Percentiles rank a stretch among this genome's conserved stretches.
Evolutionary conservation across 1,140 invertebrate genomes (phyloP).

Genomic region (Saccostrea echinata): DNA sequence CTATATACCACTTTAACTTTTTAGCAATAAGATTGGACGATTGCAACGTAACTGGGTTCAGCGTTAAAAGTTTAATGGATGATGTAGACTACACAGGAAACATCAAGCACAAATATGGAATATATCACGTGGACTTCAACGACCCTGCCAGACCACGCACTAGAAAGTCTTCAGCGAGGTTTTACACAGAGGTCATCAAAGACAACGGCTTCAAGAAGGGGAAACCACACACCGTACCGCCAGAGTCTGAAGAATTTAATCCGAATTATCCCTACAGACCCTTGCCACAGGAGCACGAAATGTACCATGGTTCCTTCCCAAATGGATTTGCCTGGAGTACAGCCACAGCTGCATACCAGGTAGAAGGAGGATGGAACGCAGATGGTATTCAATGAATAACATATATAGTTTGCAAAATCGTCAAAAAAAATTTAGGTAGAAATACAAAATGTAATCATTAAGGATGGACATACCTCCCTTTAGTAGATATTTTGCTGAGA

Average conservation of each 20-base stretch:
- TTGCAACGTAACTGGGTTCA: constrained; percentile 85
- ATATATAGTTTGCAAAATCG: too few relatives aligned
- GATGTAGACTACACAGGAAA: constrained; percentile 88
- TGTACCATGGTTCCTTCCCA: constrained; percentile 73
- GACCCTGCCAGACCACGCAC: constrained; percentile 84
- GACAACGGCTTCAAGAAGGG: not conserved
- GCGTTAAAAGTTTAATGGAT: constrained; percentile 88
- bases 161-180: constrained; percentile 84
- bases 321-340: constrained; percentile 78
- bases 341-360: constrained; percentile 79
- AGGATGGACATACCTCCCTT: too few relatives aligned
- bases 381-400: constrained; percentile 68
- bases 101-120: constrained; percentile 84
- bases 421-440: too few relatives aligned
- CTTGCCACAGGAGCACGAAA: constrained; percentile 52
- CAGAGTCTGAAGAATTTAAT: not conserved
- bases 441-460: too few relatives aligned
- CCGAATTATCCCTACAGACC: not conserved
- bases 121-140: constrained; percentile 87
- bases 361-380: constrained; percentile 79
- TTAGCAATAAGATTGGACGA: constrained; percentile 84
- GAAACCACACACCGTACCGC: not conserved
- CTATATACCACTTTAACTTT: constrained; percentile 27
- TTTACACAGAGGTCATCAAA: not conserved
- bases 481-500: too few relatives aligned